Conservation (phyloP, 2,797 vertebrate species). For the Nyctibius grandis region DNA sequence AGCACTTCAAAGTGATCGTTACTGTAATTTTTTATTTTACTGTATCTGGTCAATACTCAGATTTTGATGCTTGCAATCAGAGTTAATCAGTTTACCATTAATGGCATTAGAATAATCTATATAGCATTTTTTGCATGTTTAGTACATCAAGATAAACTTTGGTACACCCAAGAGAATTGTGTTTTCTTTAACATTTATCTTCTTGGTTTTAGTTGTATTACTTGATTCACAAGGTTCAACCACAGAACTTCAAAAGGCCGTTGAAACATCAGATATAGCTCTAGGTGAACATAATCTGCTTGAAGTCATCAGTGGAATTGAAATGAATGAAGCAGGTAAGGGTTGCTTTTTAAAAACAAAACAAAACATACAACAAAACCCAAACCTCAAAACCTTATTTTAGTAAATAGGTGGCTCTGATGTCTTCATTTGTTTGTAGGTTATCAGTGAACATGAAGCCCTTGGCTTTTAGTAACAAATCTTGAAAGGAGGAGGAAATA, state of each 20-base stretch:
- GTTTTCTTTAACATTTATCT: not conserved
- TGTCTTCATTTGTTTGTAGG: not conserved
- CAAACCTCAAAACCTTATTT: not conserved
- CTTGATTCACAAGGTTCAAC: slow-evolving; percentile 87
- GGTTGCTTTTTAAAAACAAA: not conserved
- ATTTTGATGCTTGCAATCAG: not conserved
- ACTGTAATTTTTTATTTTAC: not conserved
- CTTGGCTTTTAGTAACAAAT: not conserved
- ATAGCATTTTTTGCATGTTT: not conserved
- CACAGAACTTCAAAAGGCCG: slow-evolving; percentile 42
- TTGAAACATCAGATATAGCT: slow-evolving; percentile 1
- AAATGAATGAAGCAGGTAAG: slow-evolving; percentile 69
- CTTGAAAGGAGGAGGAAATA: not conserved
- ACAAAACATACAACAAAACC: not conserved
- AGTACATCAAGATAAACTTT: not conserved
- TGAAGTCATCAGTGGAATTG: slow-evolving; percentile 30
- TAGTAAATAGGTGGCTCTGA: not conserved
- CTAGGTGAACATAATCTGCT: slow-evolving; percentile 5
- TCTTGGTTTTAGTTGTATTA: slow-evolving; percentile 75
- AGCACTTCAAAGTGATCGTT: not conserved
- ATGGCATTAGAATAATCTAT: not conserved
- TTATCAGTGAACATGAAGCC: not conserved
- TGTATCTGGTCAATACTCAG: not conserved
- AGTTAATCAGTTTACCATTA: not conserved
- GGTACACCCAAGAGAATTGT: not conserved